phyloP scores from a whole-genome alignment of 2,888 invertebrate species.

The Nomada ruficornis region DNA sequence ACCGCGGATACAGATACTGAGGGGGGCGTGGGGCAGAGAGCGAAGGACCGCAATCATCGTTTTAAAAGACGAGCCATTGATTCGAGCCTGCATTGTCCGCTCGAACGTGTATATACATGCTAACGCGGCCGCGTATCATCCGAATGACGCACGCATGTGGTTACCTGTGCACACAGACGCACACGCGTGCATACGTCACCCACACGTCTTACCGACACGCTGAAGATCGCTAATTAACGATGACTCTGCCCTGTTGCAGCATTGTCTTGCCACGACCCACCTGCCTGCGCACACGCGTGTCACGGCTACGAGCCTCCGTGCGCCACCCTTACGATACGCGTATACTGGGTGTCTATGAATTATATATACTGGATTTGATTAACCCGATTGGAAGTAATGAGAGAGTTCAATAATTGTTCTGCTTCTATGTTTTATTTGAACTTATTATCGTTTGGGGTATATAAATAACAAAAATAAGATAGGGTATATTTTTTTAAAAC shows the following conservation, averaged over 20 bases:
- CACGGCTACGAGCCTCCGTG: constrained; percentile 53
- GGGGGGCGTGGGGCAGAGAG: constrained; percentile 28
- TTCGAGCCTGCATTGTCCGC: constrained; percentile 68
- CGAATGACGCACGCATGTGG: constrained; percentile 22
- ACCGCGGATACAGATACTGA: constrained; percentile 24
- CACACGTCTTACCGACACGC: constrained; percentile 74
- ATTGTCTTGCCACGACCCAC: constrained; percentile 79
- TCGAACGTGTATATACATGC: constrained; percentile 35
- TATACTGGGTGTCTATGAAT: constrained; percentile 14
- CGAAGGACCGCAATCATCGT: constrained; percentile 62
- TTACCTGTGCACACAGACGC: constrained; percentile 45
- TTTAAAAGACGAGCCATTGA: constrained; percentile 73
- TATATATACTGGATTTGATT: not conserved
- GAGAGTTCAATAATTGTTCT: too few species aligned
- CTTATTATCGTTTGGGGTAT: too few species aligned
- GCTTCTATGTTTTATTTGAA: too few species aligned
- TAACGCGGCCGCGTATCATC: constrained; percentile 33
- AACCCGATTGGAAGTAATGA: too few species aligned
- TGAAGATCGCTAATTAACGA: constrained; percentile 80
- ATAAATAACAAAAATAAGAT: not conserved
- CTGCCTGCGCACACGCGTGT: constrained; percentile 69
- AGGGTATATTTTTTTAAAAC: not conserved
- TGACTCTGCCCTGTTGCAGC: constrained; percentile 75
- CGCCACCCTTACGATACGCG: not conserved
- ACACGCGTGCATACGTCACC: constrained; percentile 66